Evolutionary conservation across 2,888 invertebrate species (phyloP), one percentile per base, ranked within the genome.

Genomic region (Maniola hyperantus): DNA sequence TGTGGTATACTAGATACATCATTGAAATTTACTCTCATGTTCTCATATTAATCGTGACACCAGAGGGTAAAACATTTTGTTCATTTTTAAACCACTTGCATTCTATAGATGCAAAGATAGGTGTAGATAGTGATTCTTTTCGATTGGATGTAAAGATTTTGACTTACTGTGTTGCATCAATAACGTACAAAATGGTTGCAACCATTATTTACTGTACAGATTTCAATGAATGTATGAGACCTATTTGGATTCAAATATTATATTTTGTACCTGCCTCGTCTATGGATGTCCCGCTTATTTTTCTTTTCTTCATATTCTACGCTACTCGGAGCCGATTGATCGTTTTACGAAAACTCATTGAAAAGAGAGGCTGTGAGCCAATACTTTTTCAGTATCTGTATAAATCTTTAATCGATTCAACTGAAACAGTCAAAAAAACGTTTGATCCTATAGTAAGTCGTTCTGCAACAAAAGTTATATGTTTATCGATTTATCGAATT

Each of bases 381-480:
- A 53, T 58, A 20, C 13, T 48, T 10, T 42, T 54, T 36, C 46
- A 64, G 6, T 11, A 58, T 7, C 11, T 62, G 15, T 69, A 69
- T 39, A 65, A 63, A 26, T 50, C 58, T n/a, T 36, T 69, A 15
- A 57, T 66, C 1, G 66, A 69, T 61, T 34, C 63, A 10, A 64
- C 54, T 11, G 66, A 69, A 65, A 55, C 8, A 42, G 44, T 57
- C 6, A 69, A 62, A 34, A 18, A 15, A 34, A n/a, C 65, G 1
- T 67, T 67, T 55, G 54, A 67, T 62, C 42, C 46, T 11, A 39
- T 67, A 7, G 67, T 69, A 55, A 67, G 69, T 69, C 42, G 5
- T 36, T 15, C 10, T 55, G 15, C 11, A 36, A 55, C 15, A 36
- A 8, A 26, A 26, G 26, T 26, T 26, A 26, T 26, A 26, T 26